Base-by-base conservation (phyloP, 2,888 invertebrate genomes). In the Schrankia costaestrigalis region DNA sequence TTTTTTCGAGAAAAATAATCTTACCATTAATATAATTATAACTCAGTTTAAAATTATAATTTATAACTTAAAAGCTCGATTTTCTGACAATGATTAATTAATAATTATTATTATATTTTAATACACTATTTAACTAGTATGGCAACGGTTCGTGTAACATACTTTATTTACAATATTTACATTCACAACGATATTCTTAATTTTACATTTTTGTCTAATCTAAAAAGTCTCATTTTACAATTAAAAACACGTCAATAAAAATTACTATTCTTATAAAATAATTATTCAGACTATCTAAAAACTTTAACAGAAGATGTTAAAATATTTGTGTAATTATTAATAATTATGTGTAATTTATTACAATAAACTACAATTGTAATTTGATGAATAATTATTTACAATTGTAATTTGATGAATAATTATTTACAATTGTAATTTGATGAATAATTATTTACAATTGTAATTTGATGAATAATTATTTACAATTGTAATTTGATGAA, bases 101-200 rank as follows among this genome's bases (percentile, higher is more conserved):
- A 47, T 56, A 46, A 51, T 58, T 56, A 58, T 46, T n/a, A n/a
- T n/a, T n/a, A 56, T 42, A 43, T 55, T 7, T 13, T 48, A 50
- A 45, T 46, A 47, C n/a, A 50, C 46, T 51, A 44, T 31, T 40
- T 46, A 54, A 52, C 65, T 73, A 67, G 56, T 75, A 77, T 78
- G 78, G 78, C 78, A 78, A 78, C 77, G 52, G 40, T 59, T 71
- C 61, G 62, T 76, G 64, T 66, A 70, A 64, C 62, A 63, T 69
- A 66, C 63, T 56, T 61, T 63, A 65, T 56, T 43, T 59, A 61
- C 50, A 62, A 30, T 57, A 60, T 64, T 31, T 63, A 63, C 66
- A 67, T 26, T 47, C 36, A 58, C 44, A 57, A 61, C 37, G 37
- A 41, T n/a, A n/a, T 49, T 25, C 49, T 43, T 39, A 41, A 14